Percentiles rank a stretch among this genome's conserved stretches.
phyloP scores from a whole-genome alignment of 2,113 vertebrate species.

The human (Homo sapiens) region GRCh38 chr7:29869501-29870000 shows the following conservation, averaged over 20 bases:
- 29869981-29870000: neutral
- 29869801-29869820: too few species aligned
- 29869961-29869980: neutral
- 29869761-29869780: neutral
- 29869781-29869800: neutral
- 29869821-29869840: neutral
- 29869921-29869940: neutral
- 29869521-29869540: neutral
- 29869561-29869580: neutral
- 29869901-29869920: neutral
- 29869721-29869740: neutral
- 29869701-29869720: neutral
- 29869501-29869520: neutral
- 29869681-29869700: neutral
- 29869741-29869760: neutral
- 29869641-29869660: neutral
- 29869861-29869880: neutral
- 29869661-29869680: neutral
- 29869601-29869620: neutral
- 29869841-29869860: neutral
- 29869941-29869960: neutral
- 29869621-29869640: too few species aligned
- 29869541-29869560: neutral
- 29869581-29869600: neutral
- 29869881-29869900: neutral